Evolutionary conservation across 2,888 invertebrate genomes (phyloP), one percentile per base, ranked within the genome.

Genomic region (Calliphora vomitoria): DNA sequence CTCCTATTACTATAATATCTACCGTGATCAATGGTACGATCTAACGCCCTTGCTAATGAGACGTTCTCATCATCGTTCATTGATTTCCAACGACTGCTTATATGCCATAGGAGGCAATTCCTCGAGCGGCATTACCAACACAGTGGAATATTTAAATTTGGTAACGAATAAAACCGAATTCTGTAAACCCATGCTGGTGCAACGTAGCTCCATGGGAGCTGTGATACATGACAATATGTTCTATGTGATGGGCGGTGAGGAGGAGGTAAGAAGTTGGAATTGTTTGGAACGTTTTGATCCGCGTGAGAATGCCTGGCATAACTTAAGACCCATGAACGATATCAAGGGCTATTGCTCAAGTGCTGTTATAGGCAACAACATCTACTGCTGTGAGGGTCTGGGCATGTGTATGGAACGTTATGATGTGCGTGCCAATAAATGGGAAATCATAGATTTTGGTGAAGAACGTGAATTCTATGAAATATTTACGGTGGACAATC

Each of bases 201-300:
- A 90, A 31, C 89, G 92, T 6, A 90, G 90, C 47, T 91, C 92
- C 3, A 91, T 92, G 91, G 91, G 91, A 5, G 91, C 92, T n/a
- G 90, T 90, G 20, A 88, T 90, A 0, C 89, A 88, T 76, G 91
- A 91, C 88, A 88, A 87, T 82, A 69, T 89, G 31, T 84, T 91
- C 18, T 92, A 91, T 82, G 91, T 91, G 0, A 92, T 92, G 92
- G 92, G 91, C 8, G 92, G 92, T 4, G 92, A 91, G 80, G 91
- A 90, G 5, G 90, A 91, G 75, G 88, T 90, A 41, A 89, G 90
- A 78, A 90, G 91, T 60, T 85, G 91, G 15, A 90, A 89, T 80
- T 91, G 91, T 10, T 86, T 91, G 71, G 91, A 91, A 68, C 90
- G 91, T 35, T 91, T 85, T 66, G 92, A 92, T 89, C 90, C 90